Percentiles rank a stretch among this genome's conserved stretches.
Conservation (phyloP, 2,113 vertebrate species). For the Rhegmatorhina hoffmannsi region DNA sequence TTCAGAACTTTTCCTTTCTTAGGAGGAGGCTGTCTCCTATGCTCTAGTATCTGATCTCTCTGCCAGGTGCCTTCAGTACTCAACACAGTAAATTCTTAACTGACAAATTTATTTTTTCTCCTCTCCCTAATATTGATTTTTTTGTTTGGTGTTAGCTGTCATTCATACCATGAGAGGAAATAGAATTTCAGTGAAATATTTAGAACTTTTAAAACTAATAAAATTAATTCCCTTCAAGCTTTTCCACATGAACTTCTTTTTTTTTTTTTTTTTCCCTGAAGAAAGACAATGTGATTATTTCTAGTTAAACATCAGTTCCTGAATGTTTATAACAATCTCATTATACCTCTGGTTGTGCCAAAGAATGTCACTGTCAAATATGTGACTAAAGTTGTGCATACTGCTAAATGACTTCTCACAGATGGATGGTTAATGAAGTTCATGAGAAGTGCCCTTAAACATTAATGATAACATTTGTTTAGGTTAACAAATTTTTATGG, state of each 20-base stretch:
- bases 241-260: background rate
- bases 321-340: background rate
- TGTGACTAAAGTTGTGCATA: background rate
- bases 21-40: background rate
- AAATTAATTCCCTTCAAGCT: background rate
- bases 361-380: background rate
- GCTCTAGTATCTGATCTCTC: background rate
- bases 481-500: background rate
- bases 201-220: background rate
- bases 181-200: background rate
- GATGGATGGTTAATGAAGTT: background rate
- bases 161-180: background rate
- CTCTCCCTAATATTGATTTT: background rate
- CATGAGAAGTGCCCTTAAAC: background rate
- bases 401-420: background rate
- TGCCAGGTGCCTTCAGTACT: background rate
- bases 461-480: background rate
- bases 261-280: background rate
- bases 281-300: background rate
- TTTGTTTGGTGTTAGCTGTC: background rate
- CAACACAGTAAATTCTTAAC: background rate
- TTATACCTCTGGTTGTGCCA: background rate
- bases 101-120: background rate
- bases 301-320: background rate
- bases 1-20: background rate